These are phyloP conservation scores for Platypus cylindrus DNA, from an alignment of 2,888 invertebrate genomes.

Conservation along the genomic window DNA sequence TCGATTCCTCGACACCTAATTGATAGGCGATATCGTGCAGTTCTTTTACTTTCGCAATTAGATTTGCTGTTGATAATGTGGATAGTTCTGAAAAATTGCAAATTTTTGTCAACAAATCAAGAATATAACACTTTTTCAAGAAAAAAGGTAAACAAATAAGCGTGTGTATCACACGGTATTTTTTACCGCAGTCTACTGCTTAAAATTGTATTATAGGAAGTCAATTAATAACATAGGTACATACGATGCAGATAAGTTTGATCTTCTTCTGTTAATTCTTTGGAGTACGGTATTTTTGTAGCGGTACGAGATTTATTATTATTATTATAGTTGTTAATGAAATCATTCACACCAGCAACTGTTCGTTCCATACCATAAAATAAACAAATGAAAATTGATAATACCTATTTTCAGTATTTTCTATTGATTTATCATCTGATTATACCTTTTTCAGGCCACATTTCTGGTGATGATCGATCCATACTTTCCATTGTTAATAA, in stretches of 20 bases:
- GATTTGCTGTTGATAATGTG: constrained; percentile 61
- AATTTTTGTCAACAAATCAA: too few relatives aligned
- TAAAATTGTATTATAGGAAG: too few relatives aligned
- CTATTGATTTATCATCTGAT: too few relatives aligned
- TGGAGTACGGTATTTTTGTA: constrained; percentile 53
- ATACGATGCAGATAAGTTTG: constrained; percentile 66
- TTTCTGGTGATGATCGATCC: constrained; percentile 87
- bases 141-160: too few relatives aligned
- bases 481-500: constrained; percentile 81
- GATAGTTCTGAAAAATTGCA: constrained; percentile 56
- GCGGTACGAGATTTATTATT: constrained; percentile 25
- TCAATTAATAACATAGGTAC: too few relatives aligned
- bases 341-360: constrained; percentile 87
- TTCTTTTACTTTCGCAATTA: constrained; percentile 87
- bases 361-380: too few relatives aligned
- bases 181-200: too few relatives aligned
- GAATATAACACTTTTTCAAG: too few relatives aligned
- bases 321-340: constrained; percentile 46
- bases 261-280: constrained; percentile 59
- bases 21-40: constrained; percentile 91
- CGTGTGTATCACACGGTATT: too few relatives aligned
- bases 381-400: constrained; percentile 1
- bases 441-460: constrained; percentile 95
- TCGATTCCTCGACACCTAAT: constrained; percentile 86
- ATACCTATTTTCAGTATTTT: not conserved